A percentile compares a stretch with the other conserved stretches of the same genome.
Conservation (phyloP, 2,888 invertebrate species). For the Steinernema scapterisci region DNA sequence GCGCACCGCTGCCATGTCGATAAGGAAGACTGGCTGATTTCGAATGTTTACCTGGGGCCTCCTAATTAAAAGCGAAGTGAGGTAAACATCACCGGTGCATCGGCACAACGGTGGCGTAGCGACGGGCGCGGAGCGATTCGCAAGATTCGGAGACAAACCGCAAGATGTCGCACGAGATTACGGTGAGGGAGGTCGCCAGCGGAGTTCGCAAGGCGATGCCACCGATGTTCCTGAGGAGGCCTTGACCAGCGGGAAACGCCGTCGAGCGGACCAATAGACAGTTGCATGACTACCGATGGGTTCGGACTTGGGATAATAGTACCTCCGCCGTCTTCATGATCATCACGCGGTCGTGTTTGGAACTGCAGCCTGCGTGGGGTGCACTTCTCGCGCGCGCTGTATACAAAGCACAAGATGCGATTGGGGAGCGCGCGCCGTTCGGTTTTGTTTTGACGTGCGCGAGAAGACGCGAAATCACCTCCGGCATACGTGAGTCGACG, state of each 20-base stretch:
- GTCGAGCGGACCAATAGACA: not conserved
- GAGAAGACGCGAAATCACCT: slow-evolving; percentile 32
- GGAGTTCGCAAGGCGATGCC: slow-evolving; percentile 17
- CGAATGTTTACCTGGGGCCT: not conserved
- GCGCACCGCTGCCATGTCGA: too few species aligned
- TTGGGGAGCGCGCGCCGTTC: slow-evolving; percentile 30
- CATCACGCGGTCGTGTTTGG: slow-evolving; percentile 17
- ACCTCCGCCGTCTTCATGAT: slow-evolving; percentile 9
- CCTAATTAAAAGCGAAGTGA: not conserved
- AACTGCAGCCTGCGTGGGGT: slow-evolving; percentile 29
- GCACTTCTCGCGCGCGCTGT: slow-evolving; percentile 21
- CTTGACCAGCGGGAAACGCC: slow-evolving; percentile 24
- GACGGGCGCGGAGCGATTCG: not conserved
- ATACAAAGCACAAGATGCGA: slow-evolving; percentile 30
- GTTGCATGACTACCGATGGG: not conserved
- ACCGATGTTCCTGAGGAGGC: not conserved
- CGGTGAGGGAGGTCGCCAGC: slow-evolving; percentile 19
- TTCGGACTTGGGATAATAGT: not conserved
- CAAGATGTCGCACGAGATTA: not conserved
- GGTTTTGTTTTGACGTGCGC: slow-evolving; percentile 32
- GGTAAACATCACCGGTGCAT: not conserved
- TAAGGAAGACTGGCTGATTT: not conserved
- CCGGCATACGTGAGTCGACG: slow-evolving; percentile 15
- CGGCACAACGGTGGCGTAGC: not conserved
- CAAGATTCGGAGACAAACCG: slow-evolving; percentile 3